Evolutionary conservation across 37 sponge, comb jelly and placozoan species (phyloP), one percentile per base, ranked within the genome.

Genomic region (Spongia lamella): DNA sequence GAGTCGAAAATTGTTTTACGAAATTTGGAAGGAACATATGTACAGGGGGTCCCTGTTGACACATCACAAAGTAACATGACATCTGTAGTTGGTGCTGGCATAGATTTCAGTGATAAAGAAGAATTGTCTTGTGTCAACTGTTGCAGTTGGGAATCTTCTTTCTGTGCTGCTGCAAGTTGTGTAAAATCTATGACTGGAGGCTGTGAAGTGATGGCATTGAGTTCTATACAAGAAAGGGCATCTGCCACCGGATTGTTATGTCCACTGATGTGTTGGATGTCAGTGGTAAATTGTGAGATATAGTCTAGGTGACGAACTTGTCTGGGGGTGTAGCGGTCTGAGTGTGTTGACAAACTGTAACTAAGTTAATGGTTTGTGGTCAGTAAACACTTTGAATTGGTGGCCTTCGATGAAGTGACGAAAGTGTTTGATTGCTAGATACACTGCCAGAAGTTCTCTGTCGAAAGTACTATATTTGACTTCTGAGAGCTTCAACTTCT

Each of bases 281-380:
- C 69, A 38, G 69, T 39, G 3, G 69, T 68, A 50, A 68, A 68
- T 22, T 68, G 15, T 17, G 50, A 15, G n/a, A n/a, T n/a, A n/a
- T n/a, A n/a, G n/a, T n/a, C n/a, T n/a, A n/a, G n/a, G n/a, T n/a
- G n/a, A n/a, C n/a, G n/a, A n/a, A n/a, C n/a, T n/a, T n/a, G n/a
- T n/a, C n/a, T n/a, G n/a, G n/a, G n/a, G n/a, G n/a, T 43, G 43
- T 68, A 9, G 6, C 38, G 43, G 21, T 25, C 4, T 47, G 50
- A 20, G 38, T 43, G 1, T 50, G 11, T 15, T 36, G 26, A 40
- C 9, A 2, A 7, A 21, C 24, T 61, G 39, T 14, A 63, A 55
- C 29, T 34, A 61, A 2, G 73, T 72, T 29, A 72, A 33, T 4
- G 73, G 73, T 15, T 55, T 26, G 76, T 75, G 76, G 35, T 71